These are phyloP conservation scores for Gnathonemus echidnorhynchus DNA, from an alignment of 2,113 vertebrate species.

Conservation along the genomic window DNA sequence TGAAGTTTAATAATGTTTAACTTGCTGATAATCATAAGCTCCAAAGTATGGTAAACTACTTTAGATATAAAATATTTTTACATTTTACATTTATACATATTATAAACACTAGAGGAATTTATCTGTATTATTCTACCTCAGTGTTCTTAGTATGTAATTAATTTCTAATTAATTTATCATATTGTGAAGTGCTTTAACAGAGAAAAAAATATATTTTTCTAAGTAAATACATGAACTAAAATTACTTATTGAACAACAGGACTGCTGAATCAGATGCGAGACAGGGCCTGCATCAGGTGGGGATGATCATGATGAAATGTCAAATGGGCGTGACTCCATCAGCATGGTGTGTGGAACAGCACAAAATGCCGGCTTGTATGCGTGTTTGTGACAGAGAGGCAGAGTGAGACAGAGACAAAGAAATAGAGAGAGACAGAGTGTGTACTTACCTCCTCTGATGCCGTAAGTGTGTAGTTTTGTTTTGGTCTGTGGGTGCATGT, in stretches of 20 bases:
- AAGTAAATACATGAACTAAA: background rate
- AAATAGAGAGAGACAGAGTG: background rate
- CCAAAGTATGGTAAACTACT: background rate
- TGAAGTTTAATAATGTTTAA: background rate
- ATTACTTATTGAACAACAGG: background rate
- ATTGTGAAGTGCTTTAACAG: background rate
- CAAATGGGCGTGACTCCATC: constrained; percentile 10
- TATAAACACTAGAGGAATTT: background rate
- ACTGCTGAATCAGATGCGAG: constrained; percentile 39
- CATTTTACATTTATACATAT: background rate
- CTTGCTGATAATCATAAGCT: background rate
- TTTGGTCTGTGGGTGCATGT: background rate
- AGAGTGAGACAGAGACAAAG: background rate
- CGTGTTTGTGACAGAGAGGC: background rate
- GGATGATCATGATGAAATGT: constrained; percentile 37
- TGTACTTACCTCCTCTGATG: constrained; percentile 8
- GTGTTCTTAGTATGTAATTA: background rate
- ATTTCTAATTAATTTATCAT: background rate
- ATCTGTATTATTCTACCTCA: background rate
- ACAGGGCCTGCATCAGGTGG: constrained; percentile 34
- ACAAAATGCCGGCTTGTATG: background rate
- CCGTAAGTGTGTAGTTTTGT: constrained; percentile 12
- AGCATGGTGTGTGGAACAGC: background rate
- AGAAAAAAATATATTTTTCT: background rate
- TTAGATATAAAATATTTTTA: background rate